phyloP scores from a whole-genome alignment of 2,113 vertebrate species.

The Piliocolobus tephrosceles region DNA sequence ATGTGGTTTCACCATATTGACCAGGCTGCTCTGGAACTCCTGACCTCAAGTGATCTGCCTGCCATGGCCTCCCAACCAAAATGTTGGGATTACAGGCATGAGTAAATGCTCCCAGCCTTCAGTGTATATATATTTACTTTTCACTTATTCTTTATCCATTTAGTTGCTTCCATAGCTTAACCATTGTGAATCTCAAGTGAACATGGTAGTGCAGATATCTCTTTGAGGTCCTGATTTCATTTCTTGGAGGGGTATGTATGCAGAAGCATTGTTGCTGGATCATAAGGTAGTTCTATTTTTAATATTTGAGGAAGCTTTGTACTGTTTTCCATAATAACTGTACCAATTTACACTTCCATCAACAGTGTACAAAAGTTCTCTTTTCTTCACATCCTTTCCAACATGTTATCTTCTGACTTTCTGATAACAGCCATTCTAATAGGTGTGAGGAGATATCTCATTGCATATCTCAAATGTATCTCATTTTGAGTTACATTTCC shows the following conservation, averaged over 20 bases:
- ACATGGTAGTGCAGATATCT: neutral
- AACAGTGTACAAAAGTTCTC: too few species aligned
- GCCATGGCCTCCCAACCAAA: too few species aligned
- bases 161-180: neutral
- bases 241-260: neutral
- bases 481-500: neutral
- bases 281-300: neutral
- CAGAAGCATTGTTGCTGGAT: neutral
- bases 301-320: neutral
- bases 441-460: neutral
- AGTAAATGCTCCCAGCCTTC: too few species aligned
- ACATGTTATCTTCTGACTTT: neutral
- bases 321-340: neutral
- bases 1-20: too few species aligned
- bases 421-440: neutral
- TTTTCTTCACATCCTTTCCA: neutral
- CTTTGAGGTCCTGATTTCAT: neutral
- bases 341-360: neutral
- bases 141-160: neutral
- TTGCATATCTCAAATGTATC: neutral
- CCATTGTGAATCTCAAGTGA: neutral
- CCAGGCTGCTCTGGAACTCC: too few species aligned
- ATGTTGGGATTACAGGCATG: too few species aligned
- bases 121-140: neutral
- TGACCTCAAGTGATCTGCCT: too few species aligned